Base-by-base conservation (phyloP, 1,140 invertebrate genomes). In the Zaprionus ghesquierei region DNA sequence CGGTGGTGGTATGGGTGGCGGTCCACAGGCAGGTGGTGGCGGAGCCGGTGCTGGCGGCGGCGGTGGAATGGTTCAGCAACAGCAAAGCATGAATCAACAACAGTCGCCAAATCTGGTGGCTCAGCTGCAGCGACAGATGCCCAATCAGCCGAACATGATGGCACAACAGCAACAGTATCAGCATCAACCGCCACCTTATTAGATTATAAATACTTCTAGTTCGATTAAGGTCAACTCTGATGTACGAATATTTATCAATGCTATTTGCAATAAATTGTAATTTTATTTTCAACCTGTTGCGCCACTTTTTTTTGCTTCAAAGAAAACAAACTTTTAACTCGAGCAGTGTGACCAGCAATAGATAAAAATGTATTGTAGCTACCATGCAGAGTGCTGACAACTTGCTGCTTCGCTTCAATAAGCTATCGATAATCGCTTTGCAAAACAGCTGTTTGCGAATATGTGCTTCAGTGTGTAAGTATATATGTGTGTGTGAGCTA, bases 31-130 rank as follows among this genome's bases (percentile, higher is more conserved):
- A 53, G 55, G 63, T 2, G 73, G 72, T 3, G 78, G 65, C 0
- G 72, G 56, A 44, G 78, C 75, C 5, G 77, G 74, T 69, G 84
- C 65, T 15, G 84, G 77, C 5, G 79, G 80, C 4, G 80, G 69
- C 4, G 85, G 84, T 0, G 80, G 80, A 2, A 77, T 81, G 63
- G 74, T 79, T 23, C 90, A 85, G 41, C 79, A 85, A 31, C 93
- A 93, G 65, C 93, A 93, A 69, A 93, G 93, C 64, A 93, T 93
- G 77, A 93, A 93, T 6, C 94, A 94, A 68, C 94, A 94, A 82
- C 93, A 93, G 63, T 93, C 93, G 0, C 93, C 94, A 1, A 94
- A 94, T 68, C 81, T 94, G n/a, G 93, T 94, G 1, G 94, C 94
- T 5, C 94, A 95, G 79, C 91, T 95, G 64, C 94, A 94, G 72